Base-by-base conservation (phyloP, 2,797 vertebrate genomes). In the Sebastolobus alascanus region DNA sequence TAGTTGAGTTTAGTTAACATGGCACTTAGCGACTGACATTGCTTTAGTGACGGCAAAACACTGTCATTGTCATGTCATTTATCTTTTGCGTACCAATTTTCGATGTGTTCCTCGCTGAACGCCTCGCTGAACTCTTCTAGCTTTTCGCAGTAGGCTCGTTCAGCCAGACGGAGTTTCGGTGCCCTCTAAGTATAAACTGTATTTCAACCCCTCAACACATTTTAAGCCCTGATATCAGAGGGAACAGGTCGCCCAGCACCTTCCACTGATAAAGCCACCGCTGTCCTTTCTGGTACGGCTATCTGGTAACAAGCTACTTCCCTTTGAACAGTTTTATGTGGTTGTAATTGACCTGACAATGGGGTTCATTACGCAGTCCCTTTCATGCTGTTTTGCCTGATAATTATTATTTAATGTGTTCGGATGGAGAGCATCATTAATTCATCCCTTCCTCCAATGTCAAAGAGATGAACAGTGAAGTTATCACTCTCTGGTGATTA, bases 351-450 rank as follows among this genome's bases (percentile, higher is more conserved):
- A 93, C 94, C 94, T 93, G 93, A 95, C 91, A 94, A 94, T 90
- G 93, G 90, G 90, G 89, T 93, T 95, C 94, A 95, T 95, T 95
- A 94, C 85, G 85, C 87, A 94, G 93, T 95, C 93, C 84, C 91
- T 93, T 95, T 94, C 94, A 92, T 95, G 91, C 92, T 95, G 95
- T 96, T 96, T 95, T 93, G 92, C 91, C 93, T 92, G 94, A 95
- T 95, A 95, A 95, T 95, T 94, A 95, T 95, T 94, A 95, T 95
- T 95, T 96, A 95, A 95, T 93, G 94, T 90, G 87, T 92, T 94
- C 90, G 84, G 92, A 95, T 95, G 92, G 93, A 94, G 93, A 93
- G 92, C 93, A 92, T 95, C 94, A 94, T 96, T 96, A 95, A 96
- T 95, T 95, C 93, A 93, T 91, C 88, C 93, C 88, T 93, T 94